phyloP scores from a whole-genome alignment of 92 coral and sea anemone genomes.

The Plumapathes pennacea region DNA sequence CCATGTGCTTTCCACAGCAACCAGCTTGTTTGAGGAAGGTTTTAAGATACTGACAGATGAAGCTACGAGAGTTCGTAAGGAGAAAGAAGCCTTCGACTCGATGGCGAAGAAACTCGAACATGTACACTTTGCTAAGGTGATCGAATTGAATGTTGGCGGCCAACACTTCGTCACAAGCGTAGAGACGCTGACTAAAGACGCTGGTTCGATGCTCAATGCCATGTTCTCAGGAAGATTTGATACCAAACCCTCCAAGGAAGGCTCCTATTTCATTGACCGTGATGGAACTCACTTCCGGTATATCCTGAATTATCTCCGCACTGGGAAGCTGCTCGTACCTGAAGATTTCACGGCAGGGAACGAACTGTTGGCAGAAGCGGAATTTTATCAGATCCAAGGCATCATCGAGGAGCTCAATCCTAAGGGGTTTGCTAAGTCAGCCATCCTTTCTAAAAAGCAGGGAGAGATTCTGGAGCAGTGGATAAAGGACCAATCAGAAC shows the following conservation, averaged over 20 bases:
- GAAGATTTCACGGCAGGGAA: slow-evolving; percentile 24
- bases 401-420: slow-evolving; percentile 27
- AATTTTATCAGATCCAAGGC: slow-evolving; percentile 56
- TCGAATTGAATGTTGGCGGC: slow-evolving; percentile 60
- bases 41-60: slow-evolving; percentile 29
- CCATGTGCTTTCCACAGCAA: too few species aligned
- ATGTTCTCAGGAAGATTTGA: slow-evolving; percentile 52
- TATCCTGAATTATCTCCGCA: slow-evolving; percentile 55
- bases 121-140: slow-evolving; percentile 41
- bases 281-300: slow-evolving; percentile 66
- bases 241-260: slow-evolving; percentile 50
- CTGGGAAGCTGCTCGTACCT: slow-evolving; percentile 55
- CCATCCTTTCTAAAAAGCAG: not conserved
- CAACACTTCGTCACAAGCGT: slow-evolving; percentile 39
- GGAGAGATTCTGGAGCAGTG: too few species aligned
- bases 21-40: slow-evolving; percentile 3
- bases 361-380: slow-evolving; percentile 57
- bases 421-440: slow-evolving; percentile 2
- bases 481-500: too few species aligned
- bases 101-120: slow-evolving; percentile 52
- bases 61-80: slow-evolving; percentile 31
- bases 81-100: slow-evolving; percentile 40
- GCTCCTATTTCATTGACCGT: slow-evolving; percentile 60
- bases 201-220: slow-evolving; percentile 44
- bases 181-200: slow-evolving; percentile 47